Evolutionary conservation across 2,888 invertebrate genomes (phyloP).

Genomic region (Nemotelus pantherinus): DNA sequence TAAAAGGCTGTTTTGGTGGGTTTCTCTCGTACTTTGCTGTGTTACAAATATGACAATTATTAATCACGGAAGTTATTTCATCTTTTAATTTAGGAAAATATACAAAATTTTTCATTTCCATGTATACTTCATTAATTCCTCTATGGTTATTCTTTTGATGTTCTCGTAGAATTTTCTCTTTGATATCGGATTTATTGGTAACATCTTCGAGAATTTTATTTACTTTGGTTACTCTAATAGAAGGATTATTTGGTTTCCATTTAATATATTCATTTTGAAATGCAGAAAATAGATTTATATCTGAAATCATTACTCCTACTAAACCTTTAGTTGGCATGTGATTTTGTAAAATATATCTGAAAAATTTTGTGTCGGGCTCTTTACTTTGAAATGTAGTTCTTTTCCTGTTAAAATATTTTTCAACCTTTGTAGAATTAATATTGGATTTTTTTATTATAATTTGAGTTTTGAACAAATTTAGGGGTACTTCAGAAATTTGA

Average conservation of each 20-base stretch:
- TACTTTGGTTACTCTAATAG: not conserved
- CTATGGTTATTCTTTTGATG: not conserved
- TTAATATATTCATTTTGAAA: not conserved
- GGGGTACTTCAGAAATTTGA: not conserved
- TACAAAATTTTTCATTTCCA: not conserved
- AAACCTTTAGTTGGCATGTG: too few relatives aligned
- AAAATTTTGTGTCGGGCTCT: too few relatives aligned
- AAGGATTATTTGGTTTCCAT: not conserved
- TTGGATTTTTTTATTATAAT: not conserved
- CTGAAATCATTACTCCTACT: not conserved
- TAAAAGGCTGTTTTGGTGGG: not conserved
- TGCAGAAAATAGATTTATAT: not conserved
- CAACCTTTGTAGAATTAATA: not conserved
- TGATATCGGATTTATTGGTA: not conserved
- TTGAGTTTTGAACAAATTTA: not conserved
- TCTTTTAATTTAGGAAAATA: not conserved
- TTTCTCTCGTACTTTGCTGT: constrained; percentile 1
- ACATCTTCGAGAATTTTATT: not conserved
- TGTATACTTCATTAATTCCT: constrained; percentile 6
- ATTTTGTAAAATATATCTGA: too few relatives aligned
- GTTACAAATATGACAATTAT: constrained; percentile 1
- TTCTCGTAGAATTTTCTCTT: too few relatives aligned
- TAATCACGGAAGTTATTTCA: not conserved
- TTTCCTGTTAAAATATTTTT: not conserved
- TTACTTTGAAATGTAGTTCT: not conserved